Conservation (phyloP, 2,797 vertebrate genomes). For the Helicolenus hilgendorfi region DNA sequence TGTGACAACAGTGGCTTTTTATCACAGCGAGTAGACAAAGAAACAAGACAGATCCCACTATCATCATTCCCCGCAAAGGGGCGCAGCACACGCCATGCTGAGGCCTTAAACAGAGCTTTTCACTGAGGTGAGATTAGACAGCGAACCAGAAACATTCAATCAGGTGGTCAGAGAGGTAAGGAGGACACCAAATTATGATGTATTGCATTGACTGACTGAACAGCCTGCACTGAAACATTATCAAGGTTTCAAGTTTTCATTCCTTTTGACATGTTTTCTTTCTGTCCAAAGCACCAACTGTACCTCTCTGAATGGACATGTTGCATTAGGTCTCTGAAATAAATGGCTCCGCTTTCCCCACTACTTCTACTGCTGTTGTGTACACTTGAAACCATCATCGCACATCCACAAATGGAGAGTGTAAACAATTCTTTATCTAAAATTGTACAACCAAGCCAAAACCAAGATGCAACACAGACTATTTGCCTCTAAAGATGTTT, state of each 20-base stretch:
- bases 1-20: conserved; percentile 52
- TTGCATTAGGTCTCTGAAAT: not conserved
- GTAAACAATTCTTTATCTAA: not conserved
- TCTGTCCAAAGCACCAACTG: not conserved
- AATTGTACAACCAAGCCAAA: not conserved
- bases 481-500: not conserved
- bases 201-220: not conserved
- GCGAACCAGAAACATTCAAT: not conserved
- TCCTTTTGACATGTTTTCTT: not conserved
- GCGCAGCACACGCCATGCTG: not conserved
- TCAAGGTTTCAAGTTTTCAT: not conserved
- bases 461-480: not conserved
- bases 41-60: not conserved
- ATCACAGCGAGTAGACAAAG: conserved; percentile 31
- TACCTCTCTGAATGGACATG: not conserved
- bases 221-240: not conserved
- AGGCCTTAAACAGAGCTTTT: not conserved
- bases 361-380: conserved; percentile 12
- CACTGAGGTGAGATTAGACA: not conserved
- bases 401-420: not conserved
- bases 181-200: not conserved
- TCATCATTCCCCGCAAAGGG: not conserved
- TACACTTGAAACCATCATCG: conserved; percentile 14
- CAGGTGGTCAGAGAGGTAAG: not conserved
- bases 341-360: not conserved